Base-by-base conservation (phyloP, 2,113 vertebrate genomes). In the Fukomys damarensis region DNA sequence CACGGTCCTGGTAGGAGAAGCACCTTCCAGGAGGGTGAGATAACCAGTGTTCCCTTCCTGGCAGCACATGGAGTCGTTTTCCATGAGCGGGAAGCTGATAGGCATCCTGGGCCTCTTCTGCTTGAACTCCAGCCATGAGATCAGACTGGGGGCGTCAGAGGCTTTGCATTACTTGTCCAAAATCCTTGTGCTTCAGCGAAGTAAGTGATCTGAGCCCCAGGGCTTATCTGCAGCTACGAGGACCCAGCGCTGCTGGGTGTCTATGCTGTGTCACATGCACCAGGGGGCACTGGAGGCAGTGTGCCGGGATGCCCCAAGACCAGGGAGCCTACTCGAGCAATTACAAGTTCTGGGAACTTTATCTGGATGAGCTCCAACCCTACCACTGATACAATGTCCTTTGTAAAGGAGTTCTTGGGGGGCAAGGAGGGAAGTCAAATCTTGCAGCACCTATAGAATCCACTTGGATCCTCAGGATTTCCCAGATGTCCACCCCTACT, bases 141-240 rank as follows among this genome's bases (percentile, higher is more conserved):
- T 96, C 92, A 74, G 94, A 22, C 0, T 0, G 0, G 65, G 0
- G 9, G 97, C 97, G 0, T 82, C 91, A 0, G 97, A 98, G 70
- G 94, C 94, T 0, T 20, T 97, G 54, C 87, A 96, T 14, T 97
- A 98, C 72, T 4, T 97, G 46, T 88, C 97, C 87, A 94, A 87
- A 30, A 38, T 96, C 65, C 92, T 97, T 0, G 94, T 79, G 22
- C 95, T 97, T 1, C 97, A 98, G 24, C 92, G 97, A 92, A 77
- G 97, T 98, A 61, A 92, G 97, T 22, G 79, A 10, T 0, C 5
- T 0, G 6, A 3, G 32, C 16, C 7, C 0, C 22, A 32, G 3
- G 1, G 38, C 11, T 54, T 2, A 0, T 0, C 10, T 1, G 11
- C 8, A 1, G 32, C 28, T 3, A 0, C 0, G 17, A 46, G 82